phyloP scores from a whole-genome alignment of 2,888 invertebrate species.

The Xanthorhoe spadicearia region DNA sequence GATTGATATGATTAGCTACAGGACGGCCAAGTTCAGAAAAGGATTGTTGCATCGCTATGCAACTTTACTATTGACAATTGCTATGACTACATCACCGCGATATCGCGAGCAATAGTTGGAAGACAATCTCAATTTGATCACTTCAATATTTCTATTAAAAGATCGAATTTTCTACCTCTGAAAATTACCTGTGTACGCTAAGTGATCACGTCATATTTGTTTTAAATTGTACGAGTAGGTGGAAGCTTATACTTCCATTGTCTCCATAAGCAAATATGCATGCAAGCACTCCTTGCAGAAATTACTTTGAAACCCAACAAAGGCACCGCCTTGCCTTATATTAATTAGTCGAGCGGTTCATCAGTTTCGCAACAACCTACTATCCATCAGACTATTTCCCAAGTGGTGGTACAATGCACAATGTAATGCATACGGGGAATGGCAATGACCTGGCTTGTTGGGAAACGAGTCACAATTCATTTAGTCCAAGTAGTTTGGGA shows the following conservation, averaged over 20 bases:
- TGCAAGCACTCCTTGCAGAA: constrained; percentile 6
- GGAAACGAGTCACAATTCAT: constrained; percentile 29
- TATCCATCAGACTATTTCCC: constrained; percentile 30
- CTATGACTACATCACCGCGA: too few species aligned
- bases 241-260: not conserved
- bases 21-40: not conserved
- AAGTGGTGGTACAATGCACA: constrained; percentile 33
- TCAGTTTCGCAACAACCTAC: constrained; percentile 19
- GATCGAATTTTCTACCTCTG: not conserved
- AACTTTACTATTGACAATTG: too few species aligned
- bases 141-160: not conserved
- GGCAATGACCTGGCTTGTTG: constrained; percentile 30
- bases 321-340: constrained; percentile 15
- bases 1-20: not conserved
- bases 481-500: constrained; percentile 12
- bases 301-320: constrained; percentile 12
- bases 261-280: constrained; percentile 13
- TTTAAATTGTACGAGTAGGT: not conserved
- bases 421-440: constrained; percentile 20
- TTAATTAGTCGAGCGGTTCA: constrained; percentile 25
- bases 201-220: not conserved
- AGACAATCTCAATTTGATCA: too few species aligned
- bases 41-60: too few species aligned
- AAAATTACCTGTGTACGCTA: not conserved
- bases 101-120: too few species aligned